Percentiles rank a stretch among this genome's conserved stretches.
Evolutionary conservation across 2,113 vertebrate species (phyloP).

Genomic region (Phoxinus phoxinus): DNA sequence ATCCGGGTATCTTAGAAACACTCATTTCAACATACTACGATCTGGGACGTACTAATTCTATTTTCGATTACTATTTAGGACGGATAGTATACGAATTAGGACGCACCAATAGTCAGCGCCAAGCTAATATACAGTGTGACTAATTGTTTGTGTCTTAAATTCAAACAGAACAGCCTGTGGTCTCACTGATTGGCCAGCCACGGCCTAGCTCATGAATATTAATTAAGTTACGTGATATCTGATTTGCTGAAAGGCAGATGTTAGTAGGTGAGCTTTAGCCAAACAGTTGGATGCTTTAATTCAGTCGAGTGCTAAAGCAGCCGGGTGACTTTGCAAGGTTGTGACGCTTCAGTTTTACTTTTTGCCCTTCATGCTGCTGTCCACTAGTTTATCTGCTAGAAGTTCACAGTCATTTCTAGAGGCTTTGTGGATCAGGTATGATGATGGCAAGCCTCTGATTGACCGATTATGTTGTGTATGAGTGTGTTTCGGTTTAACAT

Average conservation of each 20-base stretch:
- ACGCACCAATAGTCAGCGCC: too few species aligned
- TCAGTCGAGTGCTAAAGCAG: neutral
- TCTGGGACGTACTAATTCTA: too few species aligned
- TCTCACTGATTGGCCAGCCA: neutral
- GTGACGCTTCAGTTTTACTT: neutral
- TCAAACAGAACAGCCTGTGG: neutral
- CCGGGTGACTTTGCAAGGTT: neutral
- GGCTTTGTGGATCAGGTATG: neutral
- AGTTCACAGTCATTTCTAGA: neutral
- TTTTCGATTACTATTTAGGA: too few species aligned
- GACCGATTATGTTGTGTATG: neutral
- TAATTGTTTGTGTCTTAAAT: neutral
- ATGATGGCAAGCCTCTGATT: neutral
- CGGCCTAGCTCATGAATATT: neutral
- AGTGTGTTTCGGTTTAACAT: neutral
- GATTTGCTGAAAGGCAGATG: slow-evolving; percentile 2
- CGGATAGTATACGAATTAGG: too few species aligned
- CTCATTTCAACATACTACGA: too few species aligned
- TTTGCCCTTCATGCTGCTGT: neutral
- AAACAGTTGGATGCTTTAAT: neutral
- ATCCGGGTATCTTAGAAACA: too few species aligned
- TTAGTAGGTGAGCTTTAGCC: neutral
- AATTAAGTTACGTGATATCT: neutral
- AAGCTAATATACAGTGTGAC: too few species aligned
- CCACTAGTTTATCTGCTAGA: neutral